Base-by-base conservation (phyloP, 2,113 vertebrate species). In the Lichenostomus cassidix region DNA sequence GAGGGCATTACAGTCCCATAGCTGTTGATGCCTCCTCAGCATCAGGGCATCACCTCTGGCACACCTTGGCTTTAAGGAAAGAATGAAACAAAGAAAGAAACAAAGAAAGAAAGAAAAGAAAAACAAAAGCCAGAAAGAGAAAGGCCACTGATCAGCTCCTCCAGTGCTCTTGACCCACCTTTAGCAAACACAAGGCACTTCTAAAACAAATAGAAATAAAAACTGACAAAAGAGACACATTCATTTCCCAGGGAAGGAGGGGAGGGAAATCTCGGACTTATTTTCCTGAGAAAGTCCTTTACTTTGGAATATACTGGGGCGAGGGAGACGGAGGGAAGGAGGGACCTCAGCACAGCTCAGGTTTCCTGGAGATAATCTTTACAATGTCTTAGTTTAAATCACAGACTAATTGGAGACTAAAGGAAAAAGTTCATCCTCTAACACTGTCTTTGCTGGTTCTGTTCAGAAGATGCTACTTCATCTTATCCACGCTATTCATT, bases 151-250 rank as follows among this genome's bases (percentile, higher is more conserved):
- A 93, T 97, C 92, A 97, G 97, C 96, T 98, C 95, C 94, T 97
- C 96, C 71, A 74, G 94, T 94, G 96, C 91, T 97, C 93, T 93
- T 83, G 90, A 96, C 92, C 80, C 89, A 98, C 94, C 95, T 95
- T 97, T 91, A 97, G 91, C 84, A 97, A 97, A 97, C 76, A 97
- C 74, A 98, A 98, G 97, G 97, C 95, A 97, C 96, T 98, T 97
- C 94, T 97, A 96, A 82, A 98, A 91, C 97, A 97, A 97, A 96
- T 12, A 10, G 59, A 95, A 95, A 96, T 71, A 95, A 97, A 94
- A 96, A 94, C 68, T 87, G 69, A 91, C 93, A 92, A 90, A 75
- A 94, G 79, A 95, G 44, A 92, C 49, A 93, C 92, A 88, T 71
- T 68, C 52, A 90, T 95, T 95, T 76, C 93, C 89, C 90, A 71